Percentiles rank a stretch among this genome's conserved stretches.
phyloP scores from a whole-genome alignment of 2,113 vertebrate genomes.

The Asarcornis scutulata region DNA sequence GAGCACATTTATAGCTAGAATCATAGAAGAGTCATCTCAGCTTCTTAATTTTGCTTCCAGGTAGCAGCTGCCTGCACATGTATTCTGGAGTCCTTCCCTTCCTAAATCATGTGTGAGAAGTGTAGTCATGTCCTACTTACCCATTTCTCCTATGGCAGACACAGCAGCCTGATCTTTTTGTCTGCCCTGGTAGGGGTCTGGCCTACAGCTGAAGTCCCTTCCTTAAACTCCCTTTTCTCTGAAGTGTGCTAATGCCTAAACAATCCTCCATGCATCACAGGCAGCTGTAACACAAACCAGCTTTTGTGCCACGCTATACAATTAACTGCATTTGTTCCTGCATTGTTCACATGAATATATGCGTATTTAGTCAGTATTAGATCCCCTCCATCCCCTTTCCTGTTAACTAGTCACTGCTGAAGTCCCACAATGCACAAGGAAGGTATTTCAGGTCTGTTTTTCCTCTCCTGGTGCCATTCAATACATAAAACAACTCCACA shows the following conservation, averaged over 20 bases:
- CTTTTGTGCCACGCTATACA: background rate
- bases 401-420: background rate
- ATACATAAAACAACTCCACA: background rate
- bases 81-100: background rate
- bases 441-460: background rate
- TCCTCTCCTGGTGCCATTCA: background rate
- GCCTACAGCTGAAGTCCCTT: background rate
- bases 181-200: background rate
- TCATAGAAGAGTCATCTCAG: background rate
- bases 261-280: rapidly evolving
- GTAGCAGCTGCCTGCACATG: too few species aligned
- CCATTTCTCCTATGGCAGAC: background rate
- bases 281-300: background rate
- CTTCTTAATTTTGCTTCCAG: background rate
- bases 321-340: too few species aligned
- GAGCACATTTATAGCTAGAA: background rate
- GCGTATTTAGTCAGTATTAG: too few species aligned
- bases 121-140: background rate
- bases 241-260: background rate
- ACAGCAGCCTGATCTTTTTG: background rate
- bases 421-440: background rate
- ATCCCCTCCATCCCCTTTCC: background rate
- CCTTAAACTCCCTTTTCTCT: background rate
- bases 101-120: rapidly evolving
- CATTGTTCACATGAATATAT: too few species aligned